Evolutionary conservation across 1,140 invertebrate genomes (phyloP), one percentile per base, ranked within the genome.

Genomic region (Potamilus streckersoni): DNA sequence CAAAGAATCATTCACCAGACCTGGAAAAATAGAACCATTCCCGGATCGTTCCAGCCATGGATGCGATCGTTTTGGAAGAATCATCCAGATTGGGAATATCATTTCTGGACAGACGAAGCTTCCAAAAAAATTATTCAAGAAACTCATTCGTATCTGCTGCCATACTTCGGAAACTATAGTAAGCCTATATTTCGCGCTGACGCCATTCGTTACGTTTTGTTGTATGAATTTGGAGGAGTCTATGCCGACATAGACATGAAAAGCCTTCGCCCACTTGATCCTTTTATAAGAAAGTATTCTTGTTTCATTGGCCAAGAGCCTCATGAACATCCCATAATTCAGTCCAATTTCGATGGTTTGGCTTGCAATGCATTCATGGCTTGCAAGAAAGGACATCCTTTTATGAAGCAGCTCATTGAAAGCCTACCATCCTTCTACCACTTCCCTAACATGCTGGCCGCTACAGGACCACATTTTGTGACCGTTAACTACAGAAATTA

Each of bases 171-270:
- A 66, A 67, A 56, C 23, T 88, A 86, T 74, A 19, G 70, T 13
- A 67, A 79, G 38, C 66, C 72, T 58, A 84, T 87, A 20, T 78
- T 78, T 38, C 68, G 81, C 27, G 84, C 86, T 11, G 85, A 86
- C 69, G 79, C 80, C 2, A 23, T 84, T 17, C 75, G 86, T 56
- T 86, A 85, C 76, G 78, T 84, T 66, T 69, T 86, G 23, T 73
- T 87, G 56, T 81, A 84, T 72, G 82, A 84, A 64, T 83, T 74
- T 74, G 86, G 86, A 8, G 86, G 86, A 11, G 67, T 87, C 2
- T 87, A 87, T 75, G 83, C 79, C 6, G 86, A 87, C 66, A 56
- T 87, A 61, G 86, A 87, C 64, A 76, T 85, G 64, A 82, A 86
- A 66, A 79, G 76, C 57, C 68, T 87, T 15, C 72, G 76, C 15